Evolutionary conservation across 2,888 invertebrate species (phyloP).

Genomic region (Onchidella celtica): DNA sequence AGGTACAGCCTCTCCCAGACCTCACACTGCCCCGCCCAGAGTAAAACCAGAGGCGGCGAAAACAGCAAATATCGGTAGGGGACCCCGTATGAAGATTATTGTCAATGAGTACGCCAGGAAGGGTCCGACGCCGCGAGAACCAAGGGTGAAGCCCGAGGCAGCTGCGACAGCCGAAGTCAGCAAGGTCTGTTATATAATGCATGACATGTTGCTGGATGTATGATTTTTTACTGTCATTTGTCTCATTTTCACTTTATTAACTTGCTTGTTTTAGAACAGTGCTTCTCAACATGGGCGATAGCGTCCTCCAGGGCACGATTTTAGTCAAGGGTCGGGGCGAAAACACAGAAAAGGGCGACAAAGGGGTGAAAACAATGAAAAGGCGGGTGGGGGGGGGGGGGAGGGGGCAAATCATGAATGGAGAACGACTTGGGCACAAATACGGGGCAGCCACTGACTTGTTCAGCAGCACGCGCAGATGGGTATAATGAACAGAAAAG

Average conservation of each 20-base stretch:
- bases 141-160: conserved; percentile 70
- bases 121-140: conserved; percentile 54
- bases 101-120: conserved; percentile 67
- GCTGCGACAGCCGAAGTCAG: conserved; percentile 63
- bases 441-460: too few relatives aligned
- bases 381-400: too few relatives aligned
- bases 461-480: too few relatives aligned
- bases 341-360: too few relatives aligned
- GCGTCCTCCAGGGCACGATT: too few relatives aligned
- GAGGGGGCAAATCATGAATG: too few relatives aligned
- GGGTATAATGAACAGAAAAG: too few relatives aligned
- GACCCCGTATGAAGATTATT: conserved; percentile 64
- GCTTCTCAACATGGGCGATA: too few relatives aligned
- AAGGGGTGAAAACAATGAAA: too few relatives aligned
- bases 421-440: too few relatives aligned
- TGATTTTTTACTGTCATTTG: not conserved
- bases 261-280: too few relatives aligned
- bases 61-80: conserved; percentile 60
- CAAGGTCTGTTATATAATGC: conserved; percentile 57
- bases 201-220: not conserved
- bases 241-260: not conserved
- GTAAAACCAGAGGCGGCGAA: conserved; percentile 66
- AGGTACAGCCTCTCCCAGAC: conserved; percentile 63
- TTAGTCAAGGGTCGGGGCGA: too few relatives aligned
- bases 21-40: conserved; percentile 65